phyloP scores from a whole-genome alignment of 2,797 vertebrate genomes.

The Dendrocincla fuliginosa region DNA sequence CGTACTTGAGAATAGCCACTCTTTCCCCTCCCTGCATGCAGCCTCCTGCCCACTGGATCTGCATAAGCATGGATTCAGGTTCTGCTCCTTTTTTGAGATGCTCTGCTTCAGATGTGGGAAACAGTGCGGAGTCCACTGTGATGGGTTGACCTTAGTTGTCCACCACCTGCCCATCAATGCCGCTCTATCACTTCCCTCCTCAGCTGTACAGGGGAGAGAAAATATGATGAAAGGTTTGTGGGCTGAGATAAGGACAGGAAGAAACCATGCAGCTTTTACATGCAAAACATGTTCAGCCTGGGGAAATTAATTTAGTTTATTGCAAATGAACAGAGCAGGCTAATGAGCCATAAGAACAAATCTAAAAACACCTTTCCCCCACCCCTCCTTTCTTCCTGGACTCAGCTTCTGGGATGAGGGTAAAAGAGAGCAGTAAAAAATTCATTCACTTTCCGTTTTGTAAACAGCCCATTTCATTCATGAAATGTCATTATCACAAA shows the following conservation, averaged over 20 bases:
- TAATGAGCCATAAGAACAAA: background rate
- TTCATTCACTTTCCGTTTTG: background rate
- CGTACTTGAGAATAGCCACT: background rate
- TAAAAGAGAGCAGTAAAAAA: background rate
- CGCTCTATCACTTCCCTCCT: background rate
- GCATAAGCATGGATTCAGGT: accelerated
- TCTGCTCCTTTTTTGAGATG: background rate
- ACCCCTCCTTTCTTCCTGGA: background rate
- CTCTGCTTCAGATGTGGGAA: background rate
- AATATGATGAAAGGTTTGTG: accelerated
- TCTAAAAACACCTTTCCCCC: background rate
- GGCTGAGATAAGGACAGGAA: background rate
- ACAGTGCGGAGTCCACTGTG: background rate
- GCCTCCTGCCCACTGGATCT: background rate
- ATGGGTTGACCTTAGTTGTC: background rate
- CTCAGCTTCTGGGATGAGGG: accelerated
- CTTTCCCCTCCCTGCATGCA: background rate
- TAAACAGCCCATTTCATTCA: background rate
- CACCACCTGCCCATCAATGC: background rate
- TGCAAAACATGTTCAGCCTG: background rate
- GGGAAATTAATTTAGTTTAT: background rate
- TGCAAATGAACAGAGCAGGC: background rate
- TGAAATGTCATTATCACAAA: background rate
- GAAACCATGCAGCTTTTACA: background rate
- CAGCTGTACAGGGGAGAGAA: background rate